Evolutionary conservation across 92 coral and sea anemone species (phyloP), one percentile per base, ranked within the genome.

Genomic region (Palythoa grandiflora): DNA sequence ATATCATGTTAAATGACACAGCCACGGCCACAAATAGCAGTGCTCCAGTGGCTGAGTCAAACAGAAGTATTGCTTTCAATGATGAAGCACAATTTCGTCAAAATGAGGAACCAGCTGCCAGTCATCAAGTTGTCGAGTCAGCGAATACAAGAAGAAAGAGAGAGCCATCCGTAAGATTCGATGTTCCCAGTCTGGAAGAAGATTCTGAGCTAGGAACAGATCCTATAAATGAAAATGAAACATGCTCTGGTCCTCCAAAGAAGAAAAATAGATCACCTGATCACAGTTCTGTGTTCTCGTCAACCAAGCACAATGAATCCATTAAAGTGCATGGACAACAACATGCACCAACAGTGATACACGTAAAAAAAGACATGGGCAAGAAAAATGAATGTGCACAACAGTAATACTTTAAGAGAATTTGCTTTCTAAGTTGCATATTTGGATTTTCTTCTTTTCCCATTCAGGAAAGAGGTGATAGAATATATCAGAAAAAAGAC

Each of bases 311-410:
- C 53, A 55, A 75, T 80, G 84, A 89, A 53, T 21, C 66, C 65
- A 79, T 93, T 20, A 73, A 71, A 40, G 94, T 91, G 37, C 91
- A 72, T 72, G 96, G 98, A 80, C 97, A 90, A 80, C 84, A 77
- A 53, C 83, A 80, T 44, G 91, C 94, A 20, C 94, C 94, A 8
- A 91, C 87, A 61, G 96, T 94, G 63, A 94, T 96, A 50, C 92
- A 94, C 70, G 98, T 96, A 15, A 95, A 91, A 75, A 96, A 91
- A 71, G 98, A 89, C 75, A 83, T 84, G 35, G 90, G 86, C 50
- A 73, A 88, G 8, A 94, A 88, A 83, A 96, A 94, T 66, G 98
- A 96, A 81, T 96, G 98, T 65, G 91, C 97, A 66, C 98, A 96
- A 87, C 98, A 96, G 61, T 96, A 83, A 40, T 44, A 44, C 7